Percentiles rank a stretch among this genome's conserved stretches.
phyloP scores from a whole-genome alignment of 2,888 invertebrate species.

The Prenolepis imparis region DNA sequence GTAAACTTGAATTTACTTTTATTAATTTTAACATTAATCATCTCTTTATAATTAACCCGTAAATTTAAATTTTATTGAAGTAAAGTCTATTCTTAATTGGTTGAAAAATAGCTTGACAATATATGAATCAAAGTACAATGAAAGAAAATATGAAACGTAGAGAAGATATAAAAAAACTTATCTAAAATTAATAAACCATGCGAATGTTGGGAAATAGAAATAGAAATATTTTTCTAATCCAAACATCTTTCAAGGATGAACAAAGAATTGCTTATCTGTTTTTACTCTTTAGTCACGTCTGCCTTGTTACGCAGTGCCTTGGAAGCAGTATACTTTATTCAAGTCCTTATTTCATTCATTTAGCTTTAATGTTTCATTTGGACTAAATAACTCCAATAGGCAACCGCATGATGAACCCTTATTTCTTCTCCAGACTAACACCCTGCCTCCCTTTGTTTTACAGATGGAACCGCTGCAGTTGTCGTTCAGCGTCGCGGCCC shows the following conservation, averaged over 20 bases:
- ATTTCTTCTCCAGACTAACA: background rate
- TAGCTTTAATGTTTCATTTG: background rate
- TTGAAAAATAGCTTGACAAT: background rate
- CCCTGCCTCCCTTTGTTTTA: slow-evolving; percentile 51
- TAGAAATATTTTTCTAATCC: background rate
- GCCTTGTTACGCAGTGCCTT: background rate
- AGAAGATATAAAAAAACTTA: background rate
- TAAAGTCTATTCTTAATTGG: background rate
- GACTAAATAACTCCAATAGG: background rate
- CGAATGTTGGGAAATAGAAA: background rate
- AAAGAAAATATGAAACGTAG: background rate
- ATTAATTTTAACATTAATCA: background rate
- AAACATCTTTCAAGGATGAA: background rate
- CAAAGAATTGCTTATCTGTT: background rate
- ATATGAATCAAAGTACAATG: background rate
- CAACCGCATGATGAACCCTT: background rate
- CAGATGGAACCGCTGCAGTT: slow-evolving; percentile 82
- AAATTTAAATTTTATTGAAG: background rate
- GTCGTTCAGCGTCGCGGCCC: slow-evolving; percentile 84
- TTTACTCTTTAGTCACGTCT: background rate
- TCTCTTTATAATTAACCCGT: background rate
- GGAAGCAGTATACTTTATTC: background rate
- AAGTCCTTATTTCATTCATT: background rate
- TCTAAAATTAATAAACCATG: background rate
- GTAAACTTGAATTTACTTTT: background rate